These are phyloP conservation scores for Calcarius lapponicus DNA, from an alignment of 2,797 vertebrate species.

Conservation along the genomic window DNA sequence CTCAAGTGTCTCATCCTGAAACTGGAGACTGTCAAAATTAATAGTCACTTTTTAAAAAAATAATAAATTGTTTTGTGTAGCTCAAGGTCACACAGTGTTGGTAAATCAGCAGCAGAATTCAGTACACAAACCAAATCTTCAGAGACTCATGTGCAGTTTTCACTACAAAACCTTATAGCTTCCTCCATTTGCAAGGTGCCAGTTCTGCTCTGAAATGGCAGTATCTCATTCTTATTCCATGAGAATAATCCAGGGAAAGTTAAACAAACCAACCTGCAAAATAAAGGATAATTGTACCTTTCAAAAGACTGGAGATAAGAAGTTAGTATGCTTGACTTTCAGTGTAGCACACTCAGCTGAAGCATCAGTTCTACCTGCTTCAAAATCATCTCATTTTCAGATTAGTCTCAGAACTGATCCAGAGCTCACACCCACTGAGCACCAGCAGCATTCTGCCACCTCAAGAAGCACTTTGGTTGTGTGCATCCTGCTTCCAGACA, in stretches of 20 bases:
- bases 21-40: background rate
- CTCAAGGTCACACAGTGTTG: background rate
- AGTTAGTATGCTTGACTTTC: background rate
- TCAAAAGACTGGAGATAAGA: background rate
- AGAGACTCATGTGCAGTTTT: background rate
- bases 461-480: background rate
- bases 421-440: background rate
- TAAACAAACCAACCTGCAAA: slow-evolving; percentile 39
- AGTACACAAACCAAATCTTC: slow-evolving; percentile 7
- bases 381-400: background rate
- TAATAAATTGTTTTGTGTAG: background rate
- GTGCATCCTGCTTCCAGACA: background rate
- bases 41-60: background rate
- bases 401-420: background rate
- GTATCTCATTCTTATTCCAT: slow-evolving; percentile 23
- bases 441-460: background rate
- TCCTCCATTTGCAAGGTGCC: slow-evolving; percentile 8
- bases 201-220: background rate
- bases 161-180: slow-evolving; percentile 18
- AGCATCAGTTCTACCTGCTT: background rate
- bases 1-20: background rate
- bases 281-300: slow-evolving; percentile 18
- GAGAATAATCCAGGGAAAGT: slow-evolving; percentile 5
- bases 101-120: background rate
- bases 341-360: background rate